phyloP scores from a whole-genome alignment of 2,888 invertebrate genomes.

The Invenusta paracnida region DNA sequence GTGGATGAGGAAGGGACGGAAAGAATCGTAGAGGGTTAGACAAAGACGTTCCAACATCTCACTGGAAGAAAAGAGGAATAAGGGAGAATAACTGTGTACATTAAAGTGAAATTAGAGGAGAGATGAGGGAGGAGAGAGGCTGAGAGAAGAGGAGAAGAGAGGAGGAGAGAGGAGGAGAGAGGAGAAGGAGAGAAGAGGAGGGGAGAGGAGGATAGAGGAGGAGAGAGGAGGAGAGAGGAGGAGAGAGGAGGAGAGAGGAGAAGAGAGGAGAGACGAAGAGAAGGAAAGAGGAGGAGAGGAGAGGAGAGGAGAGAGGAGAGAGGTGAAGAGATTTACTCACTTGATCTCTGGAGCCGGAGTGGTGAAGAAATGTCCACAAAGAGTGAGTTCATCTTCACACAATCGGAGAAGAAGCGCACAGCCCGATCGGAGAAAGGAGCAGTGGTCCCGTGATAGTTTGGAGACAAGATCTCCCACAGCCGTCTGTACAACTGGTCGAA shows the following conservation, averaged over 20 bases:
- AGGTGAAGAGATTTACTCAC: slow-evolving; percentile 65
- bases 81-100: no score
- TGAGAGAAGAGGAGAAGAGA: no score
- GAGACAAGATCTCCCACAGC: slow-evolving; percentile 69
- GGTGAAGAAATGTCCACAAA: slow-evolving; percentile 84
- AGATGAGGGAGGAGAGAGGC: no score
- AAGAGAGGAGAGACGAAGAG: no score
- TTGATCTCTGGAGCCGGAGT: slow-evolving; percentile 63
- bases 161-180: no score
- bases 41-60: slow-evolving; percentile 77
- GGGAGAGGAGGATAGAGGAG: neutral
- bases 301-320: no score
- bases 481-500: slow-evolving; percentile 70
- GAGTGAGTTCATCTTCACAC: slow-evolving; percentile 84
- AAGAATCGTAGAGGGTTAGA: slow-evolving; percentile 79
- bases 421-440: slow-evolving; percentile 73
- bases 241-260: no score
- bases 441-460: slow-evolving; percentile 69
- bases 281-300: no score
- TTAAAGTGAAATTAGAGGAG: no score
- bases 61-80: slow-evolving; percentile 49
- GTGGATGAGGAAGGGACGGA: slow-evolving; percentile 87
- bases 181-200: no score
- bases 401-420: slow-evolving; percentile 85
- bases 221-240: neutral